phyloP scores from a whole-genome alignment of 2,113 vertebrate genomes.

The Gallinago jamesoni region DNA sequence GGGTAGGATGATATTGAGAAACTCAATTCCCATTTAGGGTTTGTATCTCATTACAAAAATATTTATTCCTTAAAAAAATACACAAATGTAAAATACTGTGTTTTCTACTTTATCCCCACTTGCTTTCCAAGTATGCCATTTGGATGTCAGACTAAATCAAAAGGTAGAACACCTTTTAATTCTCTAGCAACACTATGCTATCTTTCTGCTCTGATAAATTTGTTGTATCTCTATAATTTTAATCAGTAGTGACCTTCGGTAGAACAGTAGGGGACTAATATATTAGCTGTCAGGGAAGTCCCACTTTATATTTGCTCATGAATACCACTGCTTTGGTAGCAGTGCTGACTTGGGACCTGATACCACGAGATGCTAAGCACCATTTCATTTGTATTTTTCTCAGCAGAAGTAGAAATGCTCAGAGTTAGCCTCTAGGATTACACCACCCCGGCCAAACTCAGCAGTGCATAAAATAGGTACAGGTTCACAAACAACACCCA shows the following conservation, averaged over 20 bases:
- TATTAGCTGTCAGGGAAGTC: neutral
- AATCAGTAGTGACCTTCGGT: neutral
- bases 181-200: neutral
- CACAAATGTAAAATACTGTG: constrained; percentile 69
- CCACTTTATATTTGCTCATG: neutral
- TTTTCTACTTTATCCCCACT: constrained; percentile 53
- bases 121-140: neutral
- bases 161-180: neutral
- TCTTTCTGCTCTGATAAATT: neutral
- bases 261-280: neutral
- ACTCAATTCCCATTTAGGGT: constrained; percentile 48
- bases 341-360: neutral
- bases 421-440: neutral
- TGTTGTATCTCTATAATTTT: neutral
- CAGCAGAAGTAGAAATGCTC: neutral
- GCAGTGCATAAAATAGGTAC: neutral
- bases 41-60: constrained; percentile 77
- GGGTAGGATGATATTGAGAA: constrained; percentile 52
- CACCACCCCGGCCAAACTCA: neutral
- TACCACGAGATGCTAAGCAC: neutral
- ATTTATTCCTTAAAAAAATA: constrained; percentile 79
- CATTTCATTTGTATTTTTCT: neutral
- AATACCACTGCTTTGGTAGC: neutral
- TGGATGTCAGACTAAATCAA: neutral
- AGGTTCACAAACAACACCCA: neutral